These are phyloP conservation scores for Rhogogaster chlorosoma DNA, from an alignment of 2,888 invertebrate genomes.

Conservation along the genomic window DNA sequence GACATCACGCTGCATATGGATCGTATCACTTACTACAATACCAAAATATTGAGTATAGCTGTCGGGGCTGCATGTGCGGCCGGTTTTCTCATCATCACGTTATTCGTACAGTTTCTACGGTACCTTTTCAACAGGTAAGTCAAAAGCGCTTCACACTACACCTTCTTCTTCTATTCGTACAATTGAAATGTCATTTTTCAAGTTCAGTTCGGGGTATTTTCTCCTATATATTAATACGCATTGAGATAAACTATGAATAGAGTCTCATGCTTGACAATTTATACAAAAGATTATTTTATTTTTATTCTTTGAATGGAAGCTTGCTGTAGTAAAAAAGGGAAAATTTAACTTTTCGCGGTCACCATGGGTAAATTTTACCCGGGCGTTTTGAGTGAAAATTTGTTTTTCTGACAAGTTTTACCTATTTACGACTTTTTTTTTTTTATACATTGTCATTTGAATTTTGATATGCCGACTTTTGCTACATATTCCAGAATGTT, in stretches of 20 bases:
- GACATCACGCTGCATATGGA: conserved; percentile 90
- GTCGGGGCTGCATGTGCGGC: conserved; percentile 90
- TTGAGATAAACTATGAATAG: conserved; percentile 19
- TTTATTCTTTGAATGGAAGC: neutral
- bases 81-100: conserved; percentile 88
- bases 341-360: too few relatives aligned
- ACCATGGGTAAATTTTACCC: too few relatives aligned
- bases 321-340: neutral
- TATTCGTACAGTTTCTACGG: conserved; percentile 88
- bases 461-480: too few relatives aligned
- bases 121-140: conserved; percentile 86
- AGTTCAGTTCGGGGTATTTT: neutral
- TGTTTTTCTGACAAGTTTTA: too few relatives aligned
- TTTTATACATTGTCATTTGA: too few relatives aligned
- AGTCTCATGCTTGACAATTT: conserved; percentile 27
- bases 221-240: neutral
- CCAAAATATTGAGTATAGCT: conserved; percentile 90
- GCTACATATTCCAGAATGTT: too few relatives aligned
- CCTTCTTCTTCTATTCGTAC: neutral
- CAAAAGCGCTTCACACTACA: neutral
- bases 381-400: too few relatives aligned
- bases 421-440: too few relatives aligned
- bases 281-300: neutral
- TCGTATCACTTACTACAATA: conserved; percentile 90
- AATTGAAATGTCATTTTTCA: neutral